phyloP scores from a whole-genome alignment of 2,888 invertebrate genomes.

The Orchesellides sinensis region DNA sequence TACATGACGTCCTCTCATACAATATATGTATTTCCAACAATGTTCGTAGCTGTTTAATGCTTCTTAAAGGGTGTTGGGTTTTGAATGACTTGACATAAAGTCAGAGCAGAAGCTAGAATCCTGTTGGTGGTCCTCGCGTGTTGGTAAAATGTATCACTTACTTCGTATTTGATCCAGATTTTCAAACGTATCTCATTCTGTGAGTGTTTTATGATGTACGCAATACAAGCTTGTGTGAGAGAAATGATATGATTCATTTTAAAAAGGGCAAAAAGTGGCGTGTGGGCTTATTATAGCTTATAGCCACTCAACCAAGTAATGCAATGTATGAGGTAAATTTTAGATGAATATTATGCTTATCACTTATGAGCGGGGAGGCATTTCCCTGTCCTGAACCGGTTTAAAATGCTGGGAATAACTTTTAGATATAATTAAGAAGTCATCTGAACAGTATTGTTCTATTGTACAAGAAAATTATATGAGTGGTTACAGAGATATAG shows the following conservation, averaged over 20 bases:
- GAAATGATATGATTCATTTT: slow-evolving; percentile 15
- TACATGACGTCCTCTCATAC: not conserved
- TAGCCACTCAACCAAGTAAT: not conserved
- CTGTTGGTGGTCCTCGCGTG: not conserved
- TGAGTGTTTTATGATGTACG: too few relatives aligned
- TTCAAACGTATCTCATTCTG: not conserved
- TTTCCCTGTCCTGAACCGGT: not conserved
- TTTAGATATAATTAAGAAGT: too few relatives aligned
- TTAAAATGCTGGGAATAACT: too few relatives aligned
- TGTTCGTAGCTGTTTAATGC: not conserved
- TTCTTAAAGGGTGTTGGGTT: slow-evolving; percentile 4
- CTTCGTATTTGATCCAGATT: not conserved
- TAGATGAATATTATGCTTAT: too few relatives aligned
- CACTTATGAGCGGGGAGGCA: not conserved
- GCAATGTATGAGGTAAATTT: not conserved
- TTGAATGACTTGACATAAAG: not conserved
- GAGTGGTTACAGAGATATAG: slow-evolving; percentile 1
- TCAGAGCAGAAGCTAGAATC: not conserved
- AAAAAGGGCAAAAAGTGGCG: slow-evolving; percentile 9
- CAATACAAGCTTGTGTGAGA: not conserved
- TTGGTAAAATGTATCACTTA: not conserved
- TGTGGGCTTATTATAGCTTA: slow-evolving; percentile 16
- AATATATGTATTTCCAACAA: not conserved
- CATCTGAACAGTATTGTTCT: too few relatives aligned
- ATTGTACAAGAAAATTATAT: not conserved